Percentiles rank a stretch among this genome's conserved stretches.
These are phyloP conservation scores for Camponotus pennsylvanicus DNA, from an alignment of 1,140 invertebrate genomes.

Conservation along the genomic window DNA sequence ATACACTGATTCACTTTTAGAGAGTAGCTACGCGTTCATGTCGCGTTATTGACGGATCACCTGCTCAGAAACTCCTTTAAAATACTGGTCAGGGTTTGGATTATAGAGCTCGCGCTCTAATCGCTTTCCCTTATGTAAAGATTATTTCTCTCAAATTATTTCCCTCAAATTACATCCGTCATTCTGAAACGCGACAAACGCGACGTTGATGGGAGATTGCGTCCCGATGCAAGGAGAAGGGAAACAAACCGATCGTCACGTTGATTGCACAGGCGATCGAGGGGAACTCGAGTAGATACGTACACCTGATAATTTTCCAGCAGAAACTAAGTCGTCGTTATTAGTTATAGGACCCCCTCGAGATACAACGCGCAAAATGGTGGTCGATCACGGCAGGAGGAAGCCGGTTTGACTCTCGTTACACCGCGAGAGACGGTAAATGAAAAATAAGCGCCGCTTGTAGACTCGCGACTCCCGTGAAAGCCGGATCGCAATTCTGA, in stretches of 20 bases:
- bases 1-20: too few species aligned
- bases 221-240: neutral
- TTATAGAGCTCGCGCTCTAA: neutral
- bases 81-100: neutral
- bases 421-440: neutral
- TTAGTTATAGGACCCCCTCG: conserved; percentile 32
- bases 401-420: conserved; percentile 31
- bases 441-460: conserved; percentile 23
- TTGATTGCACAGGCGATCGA: conserved; percentile 5
- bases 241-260: conserved; percentile 41
- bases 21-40: too few species aligned
- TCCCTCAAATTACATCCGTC: conserved; percentile 8
- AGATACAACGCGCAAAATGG: conserved; percentile 16
- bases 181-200: conserved; percentile 10
- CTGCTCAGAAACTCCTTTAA: neutral
- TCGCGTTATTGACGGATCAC: too few species aligned
- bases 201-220: neutral
- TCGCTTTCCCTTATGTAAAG: conserved; percentile 7
- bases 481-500: neutral
- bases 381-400: conserved; percentile 50
- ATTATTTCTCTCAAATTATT: conserved; percentile 4
- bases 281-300: neutral
- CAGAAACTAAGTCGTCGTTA: neutral
- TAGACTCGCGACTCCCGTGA: conserved; percentile 17
- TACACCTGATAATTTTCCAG: conserved; percentile 37